Base-by-base conservation (phyloP, 2,113 vertebrate genomes). In the Aramus guarauna region DNA sequence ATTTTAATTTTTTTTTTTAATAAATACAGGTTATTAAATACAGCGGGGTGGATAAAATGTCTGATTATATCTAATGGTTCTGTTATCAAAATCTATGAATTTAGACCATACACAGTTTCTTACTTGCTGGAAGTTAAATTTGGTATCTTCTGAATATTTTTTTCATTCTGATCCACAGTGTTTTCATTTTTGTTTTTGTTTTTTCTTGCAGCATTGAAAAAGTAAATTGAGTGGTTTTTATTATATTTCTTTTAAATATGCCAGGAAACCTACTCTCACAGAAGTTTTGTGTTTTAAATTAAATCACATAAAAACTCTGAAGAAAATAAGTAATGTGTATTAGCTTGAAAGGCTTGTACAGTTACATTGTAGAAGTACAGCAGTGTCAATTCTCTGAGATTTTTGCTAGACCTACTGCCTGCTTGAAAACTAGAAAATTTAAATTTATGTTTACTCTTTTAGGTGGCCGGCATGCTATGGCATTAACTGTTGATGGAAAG, bases 381-480 rank as follows among this genome's bases (percentile, higher is more conserved):
- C 22, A 19, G 1, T 53, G 21, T 83, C 27, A 53, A 7, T 71
- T 34, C 55, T 64, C 64, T 48, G 37, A 53, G 27, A 41, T 20
- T 64, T 45, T 68, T 93, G 23, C 39, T 72, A 32, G 34, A 60
- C 12, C 9, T 94, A 20, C n/a, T 77, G 19, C 16, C 24, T 76
- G 6, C 22, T 82, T 73, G 66, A 47, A 41, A 88, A 16, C 53
- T 78, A 36, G 45, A 29, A 84, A 76, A 71, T 27, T 3, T 23
- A 15, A 53, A 79, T 55, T 48, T 63, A 7, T 47, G 4, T 95
- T 90, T 95, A 22, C 12, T 8, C 71, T 64, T 97, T 14, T 60
- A 99, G 99, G 99, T 66, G 99, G 99, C 6, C 99, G 99, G n/a
- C 99, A 99, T 29, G 99, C 99, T 78, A 99, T 99, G 96, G 99